phyloP scores from a whole-genome alignment of 2,113 vertebrate species.

The Melospiza georgiana region DNA sequence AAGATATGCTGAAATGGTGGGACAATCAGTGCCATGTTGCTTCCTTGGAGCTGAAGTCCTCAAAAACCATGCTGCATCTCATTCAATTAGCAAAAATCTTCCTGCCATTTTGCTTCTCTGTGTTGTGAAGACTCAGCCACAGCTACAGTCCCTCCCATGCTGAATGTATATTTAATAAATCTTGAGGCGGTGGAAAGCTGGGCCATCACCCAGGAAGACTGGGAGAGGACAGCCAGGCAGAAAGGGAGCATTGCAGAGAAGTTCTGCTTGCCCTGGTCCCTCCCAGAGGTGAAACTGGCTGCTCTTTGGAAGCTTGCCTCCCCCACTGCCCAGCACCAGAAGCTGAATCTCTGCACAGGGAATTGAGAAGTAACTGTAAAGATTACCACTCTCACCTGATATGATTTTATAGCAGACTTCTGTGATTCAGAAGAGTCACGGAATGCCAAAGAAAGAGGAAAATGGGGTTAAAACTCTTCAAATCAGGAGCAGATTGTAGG shows the following conservation, averaged over 20 bases:
- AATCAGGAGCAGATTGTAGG: background rate
- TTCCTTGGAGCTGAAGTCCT: background rate
- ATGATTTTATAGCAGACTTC: background rate
- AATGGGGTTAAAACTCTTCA: background rate
- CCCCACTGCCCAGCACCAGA: background rate
- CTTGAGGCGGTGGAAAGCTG: background rate
- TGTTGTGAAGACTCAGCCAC: background rate
- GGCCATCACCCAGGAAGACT: background rate
- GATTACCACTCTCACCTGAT: background rate
- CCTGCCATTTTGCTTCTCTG: background rate
- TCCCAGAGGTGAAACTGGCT: background rate
- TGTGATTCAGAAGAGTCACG: background rate
- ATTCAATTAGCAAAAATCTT: background rate
- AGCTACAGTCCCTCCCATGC: background rate
- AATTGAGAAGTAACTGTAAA: background rate
- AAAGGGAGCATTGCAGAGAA: background rate
- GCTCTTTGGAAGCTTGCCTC: background rate
- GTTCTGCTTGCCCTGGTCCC: background rate
- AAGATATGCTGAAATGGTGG: background rate
- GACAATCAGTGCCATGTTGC: background rate
- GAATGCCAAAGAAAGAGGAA: background rate
- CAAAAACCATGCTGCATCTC: background rate
- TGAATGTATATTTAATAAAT: background rate
- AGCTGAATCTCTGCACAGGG: background rate
- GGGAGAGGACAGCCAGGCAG: background rate